Evolutionary conservation across 2,797 vertebrate genomes (phyloP).

Genomic region (Percopsis omiscomaycus): DNA sequence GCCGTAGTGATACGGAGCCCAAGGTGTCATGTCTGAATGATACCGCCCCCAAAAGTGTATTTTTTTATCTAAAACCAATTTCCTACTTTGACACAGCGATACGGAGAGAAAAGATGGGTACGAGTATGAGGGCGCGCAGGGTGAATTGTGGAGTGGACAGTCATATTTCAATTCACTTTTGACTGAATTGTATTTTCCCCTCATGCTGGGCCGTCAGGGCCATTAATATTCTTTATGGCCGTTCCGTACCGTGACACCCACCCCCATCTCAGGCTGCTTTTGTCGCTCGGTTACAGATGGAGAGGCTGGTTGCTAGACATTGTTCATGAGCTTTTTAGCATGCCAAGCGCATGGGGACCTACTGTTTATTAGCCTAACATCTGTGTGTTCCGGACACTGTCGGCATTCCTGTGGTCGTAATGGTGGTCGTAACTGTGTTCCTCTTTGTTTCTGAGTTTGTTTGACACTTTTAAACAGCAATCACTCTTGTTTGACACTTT

Average conservation of each 20-base stretch:
- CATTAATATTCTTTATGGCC: conserved; percentile 66
- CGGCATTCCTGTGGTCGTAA: not conserved
- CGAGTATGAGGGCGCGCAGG: conserved; percentile 9
- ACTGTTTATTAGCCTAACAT: conserved; percentile 70
- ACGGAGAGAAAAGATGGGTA: conserved; percentile 44
- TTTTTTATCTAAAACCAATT: conserved; percentile 65
- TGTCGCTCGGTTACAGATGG: conserved; percentile 64
- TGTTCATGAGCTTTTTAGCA: conserved; percentile 70
- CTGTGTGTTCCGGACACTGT: conserved; percentile 37
- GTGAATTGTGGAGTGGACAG: conserved; percentile 33
- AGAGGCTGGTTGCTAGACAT: conserved; percentile 59
- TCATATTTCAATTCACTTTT: conserved; percentile 47
- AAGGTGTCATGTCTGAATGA: conserved; percentile 51
- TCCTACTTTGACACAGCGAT: conserved; percentile 54
- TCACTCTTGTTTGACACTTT: not conserved
- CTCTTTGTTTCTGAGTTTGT: conserved; percentile 4
- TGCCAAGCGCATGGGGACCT: conserved; percentile 63
- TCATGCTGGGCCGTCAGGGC: conserved; percentile 23
- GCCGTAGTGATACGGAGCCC: conserved; percentile 44
- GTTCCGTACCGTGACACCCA: conserved; percentile 4
- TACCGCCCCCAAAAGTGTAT: conserved; percentile 30
- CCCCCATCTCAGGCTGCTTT: conserved; percentile 37
- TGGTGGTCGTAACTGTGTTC: conserved; percentile 36
- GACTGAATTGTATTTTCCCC: conserved; percentile 37
- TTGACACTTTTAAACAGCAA: too few species aligned